A percentile compares a stretch with the other conserved stretches of the same genome.
These are phyloP conservation scores for Hyposmocoma kahamanoa DNA, from an alignment of 1,140 invertebrate genomes.

Conservation along the genomic window DNA sequence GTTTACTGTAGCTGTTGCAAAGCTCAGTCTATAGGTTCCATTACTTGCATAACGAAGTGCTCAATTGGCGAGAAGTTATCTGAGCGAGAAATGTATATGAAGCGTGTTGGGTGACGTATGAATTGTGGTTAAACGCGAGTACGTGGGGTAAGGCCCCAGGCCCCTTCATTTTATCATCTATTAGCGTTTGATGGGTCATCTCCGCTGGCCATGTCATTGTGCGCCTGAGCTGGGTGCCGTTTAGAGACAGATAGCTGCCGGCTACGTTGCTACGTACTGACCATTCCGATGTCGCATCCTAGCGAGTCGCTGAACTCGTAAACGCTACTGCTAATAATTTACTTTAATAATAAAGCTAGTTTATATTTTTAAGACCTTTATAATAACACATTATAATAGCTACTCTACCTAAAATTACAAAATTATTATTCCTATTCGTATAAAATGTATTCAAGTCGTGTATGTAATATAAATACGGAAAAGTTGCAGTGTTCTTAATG, in stretches of 20 bases:
- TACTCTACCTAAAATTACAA: too few relatives aligned
- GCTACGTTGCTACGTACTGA: constrained; percentile 23
- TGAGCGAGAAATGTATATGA: constrained; percentile 1
- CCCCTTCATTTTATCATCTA: constrained; percentile 50
- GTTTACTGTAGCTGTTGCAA: background rate
- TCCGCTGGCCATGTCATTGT: constrained; percentile 60
- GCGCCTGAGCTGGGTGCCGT: constrained; percentile 39
- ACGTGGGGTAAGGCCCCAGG: constrained; percentile 41
- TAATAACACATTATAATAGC: too few relatives aligned
- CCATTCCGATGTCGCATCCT: constrained; percentile 18
- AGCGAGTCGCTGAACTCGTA: constrained; percentile 33
- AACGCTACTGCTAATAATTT: too few relatives aligned
- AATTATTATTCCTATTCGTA: too few relatives aligned
- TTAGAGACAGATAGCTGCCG: constrained; percentile 31
- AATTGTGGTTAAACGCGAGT: constrained; percentile 6
- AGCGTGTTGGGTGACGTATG: background rate
- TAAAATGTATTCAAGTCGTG: too few relatives aligned
- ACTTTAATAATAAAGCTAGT: too few relatives aligned
- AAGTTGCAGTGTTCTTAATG: too few relatives aligned
- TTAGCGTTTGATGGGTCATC: constrained; percentile 65
- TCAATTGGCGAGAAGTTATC: background rate
- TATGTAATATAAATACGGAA: too few relatives aligned
- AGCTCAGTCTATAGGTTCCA: background rate
- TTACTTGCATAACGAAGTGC: background rate
- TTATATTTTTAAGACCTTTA: too few relatives aligned